Evolutionary conservation across 1,140 invertebrate genomes (phyloP).

Genomic region (Drosophila novamexicana): DNA sequence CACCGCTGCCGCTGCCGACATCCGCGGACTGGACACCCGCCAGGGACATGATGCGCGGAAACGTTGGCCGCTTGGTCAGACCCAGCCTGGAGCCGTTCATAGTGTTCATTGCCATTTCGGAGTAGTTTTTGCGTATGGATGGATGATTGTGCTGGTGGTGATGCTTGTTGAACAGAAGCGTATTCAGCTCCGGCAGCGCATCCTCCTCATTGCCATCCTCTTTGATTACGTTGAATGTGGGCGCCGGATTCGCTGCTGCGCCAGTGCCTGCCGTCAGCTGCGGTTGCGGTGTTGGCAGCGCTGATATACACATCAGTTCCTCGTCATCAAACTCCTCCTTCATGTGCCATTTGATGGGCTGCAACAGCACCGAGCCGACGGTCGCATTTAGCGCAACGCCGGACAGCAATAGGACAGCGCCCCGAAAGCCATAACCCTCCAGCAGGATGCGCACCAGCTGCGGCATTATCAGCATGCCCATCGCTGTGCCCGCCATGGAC

Average conservation of each 20-base stretch:
- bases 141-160: conserved; percentile 15
- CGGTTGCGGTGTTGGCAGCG: conserved; percentile 68
- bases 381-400: conserved; percentile 88
- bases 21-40: conserved; percentile 73
- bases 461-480: conserved; percentile 91
- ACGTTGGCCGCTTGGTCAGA: conserved; percentile 79
- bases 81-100: conserved; percentile 75
- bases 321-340: conserved; percentile 86
- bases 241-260: conserved; percentile 32
- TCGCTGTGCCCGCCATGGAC: conserved; percentile 90
- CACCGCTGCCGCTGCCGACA: conserved; percentile 50
- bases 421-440: conserved; percentile 87
- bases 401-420: conserved; percentile 88
- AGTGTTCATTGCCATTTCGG: conserved; percentile 83
- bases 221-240: conserved; percentile 77
- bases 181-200: conserved; percentile 83
- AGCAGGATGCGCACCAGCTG: conserved; percentile 88
- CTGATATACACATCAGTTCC: conserved; percentile 85
- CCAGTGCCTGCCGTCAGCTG: conserved; percentile 48
- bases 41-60: conserved; percentile 83
- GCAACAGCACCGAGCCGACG: conserved; percentile 88
- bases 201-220: conserved; percentile 85
- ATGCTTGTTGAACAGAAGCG: conserved; percentile 76
- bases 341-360: conserved; percentile 88
- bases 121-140: conserved; percentile 81